Conservation (phyloP, 2,888 invertebrate species). For the Tenthredo notha region DNA sequence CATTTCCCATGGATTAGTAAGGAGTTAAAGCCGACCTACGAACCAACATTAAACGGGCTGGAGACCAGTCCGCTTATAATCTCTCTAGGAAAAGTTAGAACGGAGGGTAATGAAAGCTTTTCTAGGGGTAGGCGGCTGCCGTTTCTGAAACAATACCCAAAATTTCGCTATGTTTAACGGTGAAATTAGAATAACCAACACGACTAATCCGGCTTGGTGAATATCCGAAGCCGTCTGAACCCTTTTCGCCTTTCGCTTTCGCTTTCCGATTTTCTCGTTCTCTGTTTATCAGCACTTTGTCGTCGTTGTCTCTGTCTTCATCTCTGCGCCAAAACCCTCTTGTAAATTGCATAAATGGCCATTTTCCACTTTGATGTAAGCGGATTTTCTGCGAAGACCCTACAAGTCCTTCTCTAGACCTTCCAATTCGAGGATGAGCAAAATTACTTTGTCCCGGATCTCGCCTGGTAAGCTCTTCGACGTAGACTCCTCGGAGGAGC, state of each 20-base stretch:
- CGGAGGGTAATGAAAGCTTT: conserved; percentile 21
- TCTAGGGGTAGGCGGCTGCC: background rate
- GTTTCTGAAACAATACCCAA: background rate
- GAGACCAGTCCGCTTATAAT: background rate
- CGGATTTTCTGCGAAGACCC: conserved; percentile 55
- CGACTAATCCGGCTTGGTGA: conserved; percentile 38
- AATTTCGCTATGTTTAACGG: conserved; percentile 30
- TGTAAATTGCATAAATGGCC: conserved; percentile 56
- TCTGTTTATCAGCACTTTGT: conserved; percentile 10
- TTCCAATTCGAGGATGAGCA: conserved; percentile 53
- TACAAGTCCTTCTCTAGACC: conserved; percentile 53
- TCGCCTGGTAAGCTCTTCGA: conserved; percentile 53
- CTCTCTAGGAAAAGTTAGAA: conserved; percentile 37
- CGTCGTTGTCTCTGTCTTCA: background rate
- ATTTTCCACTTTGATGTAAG: conserved; percentile 57
- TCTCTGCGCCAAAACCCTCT: conserved; percentile 23
- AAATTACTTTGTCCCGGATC: conserved; percentile 55
- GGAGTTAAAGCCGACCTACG: conserved; percentile 28
- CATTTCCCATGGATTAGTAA: conserved; percentile 4
- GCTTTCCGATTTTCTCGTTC: background rate
- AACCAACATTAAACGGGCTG: background rate
- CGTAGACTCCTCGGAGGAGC: background rate
- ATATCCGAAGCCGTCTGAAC: conserved; percentile 9
- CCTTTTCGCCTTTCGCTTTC: conserved; percentile 17
- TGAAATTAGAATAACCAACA: conserved; percentile 50